Evolutionary conservation across 2,113 vertebrate species (phyloP).

Genomic region (Emydocephalus ijimae): DNA sequence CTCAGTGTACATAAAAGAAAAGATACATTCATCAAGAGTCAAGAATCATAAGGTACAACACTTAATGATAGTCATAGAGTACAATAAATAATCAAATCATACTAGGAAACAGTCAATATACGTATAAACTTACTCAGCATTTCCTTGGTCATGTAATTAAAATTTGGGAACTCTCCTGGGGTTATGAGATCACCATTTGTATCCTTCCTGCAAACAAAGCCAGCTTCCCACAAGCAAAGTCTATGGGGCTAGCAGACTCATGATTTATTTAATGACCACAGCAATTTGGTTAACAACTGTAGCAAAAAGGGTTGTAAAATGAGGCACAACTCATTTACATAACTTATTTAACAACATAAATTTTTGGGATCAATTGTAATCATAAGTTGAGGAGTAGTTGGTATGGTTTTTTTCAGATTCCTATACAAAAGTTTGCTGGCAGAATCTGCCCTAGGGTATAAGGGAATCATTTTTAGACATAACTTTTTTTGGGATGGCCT

Average conservation of each 20-base stretch:
- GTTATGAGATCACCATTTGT: not conserved
- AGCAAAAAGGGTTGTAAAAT: not conserved
- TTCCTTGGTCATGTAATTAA: not conserved
- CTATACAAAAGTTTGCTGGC: not conserved
- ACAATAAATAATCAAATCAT: too few relatives aligned
- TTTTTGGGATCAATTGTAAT: not conserved
- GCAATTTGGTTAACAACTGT: not conserved
- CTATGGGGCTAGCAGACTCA: not conserved
- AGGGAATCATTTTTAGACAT: not conserved
- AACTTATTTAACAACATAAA: not conserved
- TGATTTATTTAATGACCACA: not conserved
- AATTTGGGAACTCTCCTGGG: not conserved
- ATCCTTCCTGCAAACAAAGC: not conserved
- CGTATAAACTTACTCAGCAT: not conserved
- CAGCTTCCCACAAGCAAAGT: not conserved
- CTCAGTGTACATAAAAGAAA: too few relatives aligned
- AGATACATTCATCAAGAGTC: too few relatives aligned
- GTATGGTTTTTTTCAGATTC: not conserved
- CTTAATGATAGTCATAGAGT: too few relatives aligned
- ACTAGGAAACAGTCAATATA: too few relatives aligned
- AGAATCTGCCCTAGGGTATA: not conserved
- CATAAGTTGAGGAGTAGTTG: not conserved
- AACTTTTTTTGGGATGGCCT: not conserved
- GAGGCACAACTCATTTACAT: not conserved
- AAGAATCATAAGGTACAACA: too few relatives aligned